These are phyloP conservation scores for Trichosurus vulpecula DNA, from an alignment of 2,797 vertebrate species.

Conservation along the genomic window DNA sequence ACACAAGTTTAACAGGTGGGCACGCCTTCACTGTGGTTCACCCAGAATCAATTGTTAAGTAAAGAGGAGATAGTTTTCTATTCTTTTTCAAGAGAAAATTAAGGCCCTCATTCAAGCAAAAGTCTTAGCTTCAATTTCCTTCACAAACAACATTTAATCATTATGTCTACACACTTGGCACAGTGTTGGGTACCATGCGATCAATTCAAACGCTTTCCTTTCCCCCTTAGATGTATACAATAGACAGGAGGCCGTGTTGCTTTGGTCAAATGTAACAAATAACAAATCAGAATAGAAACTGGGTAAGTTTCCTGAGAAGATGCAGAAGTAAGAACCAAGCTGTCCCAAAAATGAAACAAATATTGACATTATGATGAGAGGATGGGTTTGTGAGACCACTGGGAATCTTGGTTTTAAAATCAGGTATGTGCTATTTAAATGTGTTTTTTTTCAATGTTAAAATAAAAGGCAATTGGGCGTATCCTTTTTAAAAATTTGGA, in stretches of 20 bases:
- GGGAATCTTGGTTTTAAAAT: not conserved
- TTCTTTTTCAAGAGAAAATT: not conserved
- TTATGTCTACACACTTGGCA: not conserved
- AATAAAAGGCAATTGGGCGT: not conserved
- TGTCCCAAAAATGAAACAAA: not conserved
- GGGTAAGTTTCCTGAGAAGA: not conserved
- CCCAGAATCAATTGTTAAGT: conserved; percentile 7
- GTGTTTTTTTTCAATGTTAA: not conserved
- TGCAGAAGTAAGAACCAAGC: conserved; percentile 26
- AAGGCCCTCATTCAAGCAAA: not conserved
- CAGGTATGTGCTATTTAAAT: not conserved
- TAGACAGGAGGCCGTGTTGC: not conserved
- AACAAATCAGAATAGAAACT: conserved; percentile 8
- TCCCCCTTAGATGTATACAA: not conserved
- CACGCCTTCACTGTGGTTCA: conserved; percentile 1
- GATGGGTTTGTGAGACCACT: not conserved
- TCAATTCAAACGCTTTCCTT: not conserved
- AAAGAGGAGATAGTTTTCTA: conserved; percentile 18
- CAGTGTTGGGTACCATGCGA: too few species aligned
- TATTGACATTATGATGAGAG: not conserved
- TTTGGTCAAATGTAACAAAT: conserved; percentile 4
- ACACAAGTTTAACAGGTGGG: not conserved
- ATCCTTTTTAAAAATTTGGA: not conserved
- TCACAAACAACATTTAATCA: not conserved
- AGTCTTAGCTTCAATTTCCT: not conserved